Evolutionary conservation across 1,140 invertebrate genomes (phyloP).

Genomic region (Drosophila truncata): DNA sequence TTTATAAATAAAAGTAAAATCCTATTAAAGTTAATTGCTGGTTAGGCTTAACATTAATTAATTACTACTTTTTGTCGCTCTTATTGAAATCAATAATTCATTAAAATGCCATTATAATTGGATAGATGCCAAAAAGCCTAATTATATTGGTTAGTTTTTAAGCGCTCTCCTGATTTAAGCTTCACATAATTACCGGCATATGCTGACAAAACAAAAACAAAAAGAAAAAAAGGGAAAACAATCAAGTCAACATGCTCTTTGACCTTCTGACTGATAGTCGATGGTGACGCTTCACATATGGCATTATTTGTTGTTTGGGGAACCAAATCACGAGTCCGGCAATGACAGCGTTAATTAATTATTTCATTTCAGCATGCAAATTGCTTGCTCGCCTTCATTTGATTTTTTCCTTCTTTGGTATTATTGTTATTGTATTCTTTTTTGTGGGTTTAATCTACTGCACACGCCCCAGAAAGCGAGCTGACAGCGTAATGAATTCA

Average conservation of each 20-base stretch:
- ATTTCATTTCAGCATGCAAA: conserved; percentile 64
- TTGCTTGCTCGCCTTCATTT: conserved; percentile 2
- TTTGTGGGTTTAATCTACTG: conserved; percentile 31
- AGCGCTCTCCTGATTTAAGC: conserved; percentile 1
- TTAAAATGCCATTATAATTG: conserved; percentile 27
- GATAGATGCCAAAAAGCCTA: conserved; percentile 7
- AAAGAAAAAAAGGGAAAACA: not conserved
- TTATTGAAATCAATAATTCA: conserved; percentile 24
- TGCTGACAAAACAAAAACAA: not conserved
- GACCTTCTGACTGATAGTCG: conserved; percentile 17
- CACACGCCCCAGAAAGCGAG: conserved; percentile 19
- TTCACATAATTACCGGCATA: conserved; percentile 6
- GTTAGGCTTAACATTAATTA: conserved; percentile 7
- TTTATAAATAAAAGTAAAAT: not conserved
- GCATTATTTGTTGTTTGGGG: conserved; percentile 18
- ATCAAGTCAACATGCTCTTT: not conserved
- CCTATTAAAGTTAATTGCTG: not conserved
- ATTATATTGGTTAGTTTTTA: conserved; percentile 21
- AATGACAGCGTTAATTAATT: conserved; percentile 59
- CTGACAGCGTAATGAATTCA: conserved; percentile 78
- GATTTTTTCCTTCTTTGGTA: conserved; percentile 2
- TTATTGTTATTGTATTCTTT: conserved; percentile 5
- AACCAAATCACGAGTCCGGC: conserved; percentile 31
- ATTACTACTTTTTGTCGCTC: conserved; percentile 9
- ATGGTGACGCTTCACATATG: conserved; percentile 19